Base-by-base conservation (phyloP, 1,140 invertebrate genomes). In the Berghia stephanieae region DNA sequence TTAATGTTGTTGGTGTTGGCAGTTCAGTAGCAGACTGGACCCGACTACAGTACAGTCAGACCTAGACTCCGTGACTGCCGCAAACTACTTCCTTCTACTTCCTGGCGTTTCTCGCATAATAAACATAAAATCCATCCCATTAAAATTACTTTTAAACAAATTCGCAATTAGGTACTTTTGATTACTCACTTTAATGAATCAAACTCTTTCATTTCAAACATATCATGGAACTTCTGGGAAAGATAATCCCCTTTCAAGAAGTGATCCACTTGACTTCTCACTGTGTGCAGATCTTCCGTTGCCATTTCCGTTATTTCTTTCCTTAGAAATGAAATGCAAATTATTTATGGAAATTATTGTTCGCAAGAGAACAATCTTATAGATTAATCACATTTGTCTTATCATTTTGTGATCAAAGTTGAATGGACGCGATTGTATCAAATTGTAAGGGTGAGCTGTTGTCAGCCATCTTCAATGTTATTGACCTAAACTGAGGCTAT, bases 181-280 rank as follows among this genome's bases (percentile, higher is more conserved):
- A 74, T 21, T n/a, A 46, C 80, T 67, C 83, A 82, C 81, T 81
- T 82, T 27, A 57, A 52, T 42, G 74, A 60, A 34, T 75, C 69
- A 42, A 38, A 75, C 55, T 84, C 83, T 60, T 82, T 83, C n/a
- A 66, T 13, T 46, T 79, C 76, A 46, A 86, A 86, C 34, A 86
- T 75, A 52, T 86, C 82, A 66, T 84, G 83, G 77, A 86, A 86
- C 80, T 85, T 86, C 24, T 71, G 63, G 27, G 81, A 81, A 13
- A 86, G 77, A 57, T 80, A 79, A 34, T 82, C 78, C 31, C 84
- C 84, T 60, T 79, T 79, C 49, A 86, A 63, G 78, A 85, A 83
- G 34, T 75, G 70, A 63, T 84, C 80, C 57, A 86, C 76, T 70
- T 86, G 82, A 77, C 84, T 85, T 66, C 85, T 80, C 16, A 81